Conservation (phyloP, 2,888 invertebrate species). For the Brassicogethes aeneus region DNA sequence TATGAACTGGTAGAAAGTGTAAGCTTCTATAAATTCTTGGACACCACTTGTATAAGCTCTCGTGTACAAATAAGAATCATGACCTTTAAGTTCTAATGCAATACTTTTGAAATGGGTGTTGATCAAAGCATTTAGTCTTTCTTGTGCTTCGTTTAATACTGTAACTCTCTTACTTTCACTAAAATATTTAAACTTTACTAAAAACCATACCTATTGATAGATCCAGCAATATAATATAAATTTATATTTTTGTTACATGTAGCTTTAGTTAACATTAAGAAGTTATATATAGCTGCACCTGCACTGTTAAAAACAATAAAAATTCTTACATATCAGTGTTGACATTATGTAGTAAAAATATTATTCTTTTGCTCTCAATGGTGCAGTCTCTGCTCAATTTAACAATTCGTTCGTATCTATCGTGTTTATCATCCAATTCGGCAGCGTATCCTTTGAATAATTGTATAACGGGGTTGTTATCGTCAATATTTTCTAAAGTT, state of each 20-base stretch:
- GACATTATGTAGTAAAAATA: slow-evolving; percentile 74
- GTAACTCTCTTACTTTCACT: slow-evolving; percentile 48
- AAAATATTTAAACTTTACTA: slow-evolving; percentile 4
- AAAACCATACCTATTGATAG: no score
- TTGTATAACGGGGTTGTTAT: slow-evolving; percentile 46
- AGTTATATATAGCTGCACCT: no score
- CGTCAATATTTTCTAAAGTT: slow-evolving; percentile 40
- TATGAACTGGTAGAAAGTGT: slow-evolving; percentile 66
- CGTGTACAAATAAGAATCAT: slow-evolving; percentile 61
- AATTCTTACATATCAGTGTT: slow-evolving; percentile 39
- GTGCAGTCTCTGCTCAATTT: slow-evolving; percentile 78
- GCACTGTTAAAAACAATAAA: slow-evolving; percentile 2
- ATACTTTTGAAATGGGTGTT: slow-evolving; percentile 55
- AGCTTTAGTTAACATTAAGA: no score
- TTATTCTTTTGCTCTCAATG: slow-evolving; percentile 83
- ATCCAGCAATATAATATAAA: no score
- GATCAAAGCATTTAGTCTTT: slow-evolving; percentile 55
- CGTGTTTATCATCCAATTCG: slow-evolving; percentile 69
- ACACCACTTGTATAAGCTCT: slow-evolving; percentile 57
- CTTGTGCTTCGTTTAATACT: slow-evolving; percentile 54
- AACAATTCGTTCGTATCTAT: slow-evolving; percentile 73
- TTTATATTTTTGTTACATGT: no score
- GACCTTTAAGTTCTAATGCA: slow-evolving; percentile 61
- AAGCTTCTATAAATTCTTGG: slow-evolving; percentile 83
- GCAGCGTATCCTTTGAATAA: slow-evolving; percentile 55